Base-by-base conservation (phyloP, 92 coral and sea anemone genomes). In the Zoanthus sociatus region DNA sequence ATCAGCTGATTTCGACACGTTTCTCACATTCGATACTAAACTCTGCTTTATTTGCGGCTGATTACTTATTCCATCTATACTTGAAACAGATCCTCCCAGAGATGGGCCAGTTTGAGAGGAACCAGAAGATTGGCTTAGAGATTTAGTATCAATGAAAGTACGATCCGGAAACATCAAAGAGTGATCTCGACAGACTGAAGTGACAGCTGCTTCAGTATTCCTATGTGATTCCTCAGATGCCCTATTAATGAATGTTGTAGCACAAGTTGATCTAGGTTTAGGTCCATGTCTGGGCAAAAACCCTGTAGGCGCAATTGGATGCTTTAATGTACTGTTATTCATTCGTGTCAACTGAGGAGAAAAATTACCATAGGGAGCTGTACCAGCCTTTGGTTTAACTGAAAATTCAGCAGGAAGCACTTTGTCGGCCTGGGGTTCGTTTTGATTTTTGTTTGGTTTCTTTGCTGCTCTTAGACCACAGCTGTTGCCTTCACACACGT, bases 291-390 rank as follows among this genome's bases (percentile, higher is more conserved):
- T 56, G 14, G 72, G 17, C 21, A n/a, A 50, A 78, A 61, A n/a
- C 17, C 55, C 30, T 37, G 14, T 8, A 3, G 84, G 54, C 9
- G 72, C 56, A 37, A 78, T 33, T 44, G 84, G 84, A 13, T 46
- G 54, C 72, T 78, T 78, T 46, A 20, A 78, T 30, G 32, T 37
- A 31, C 55, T 56, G 14, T 78, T 37, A 16, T 56, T 51, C 42
- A 47, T 15, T 21, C 58, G 83, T 60, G 30, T 60, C 30, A 78
- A 78, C 71, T 78, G 84, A 44, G 17, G 84, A n/a, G 6, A 50
- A 74, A 61, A 21, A 33, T 46, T 56, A 14, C 4, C n/a, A 31
- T 33, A 15, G 15, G 83, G 83, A 54, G 7, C 1, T 6, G 44
- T 21, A 5, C 15, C 6, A 78, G 68, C 0, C 60, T 31, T 78